A percentile compares a stretch with the other conserved stretches of the same genome.
phyloP scores from a whole-genome alignment of 2,113 vertebrate species.

The Pollimyrus isidori region DNA sequence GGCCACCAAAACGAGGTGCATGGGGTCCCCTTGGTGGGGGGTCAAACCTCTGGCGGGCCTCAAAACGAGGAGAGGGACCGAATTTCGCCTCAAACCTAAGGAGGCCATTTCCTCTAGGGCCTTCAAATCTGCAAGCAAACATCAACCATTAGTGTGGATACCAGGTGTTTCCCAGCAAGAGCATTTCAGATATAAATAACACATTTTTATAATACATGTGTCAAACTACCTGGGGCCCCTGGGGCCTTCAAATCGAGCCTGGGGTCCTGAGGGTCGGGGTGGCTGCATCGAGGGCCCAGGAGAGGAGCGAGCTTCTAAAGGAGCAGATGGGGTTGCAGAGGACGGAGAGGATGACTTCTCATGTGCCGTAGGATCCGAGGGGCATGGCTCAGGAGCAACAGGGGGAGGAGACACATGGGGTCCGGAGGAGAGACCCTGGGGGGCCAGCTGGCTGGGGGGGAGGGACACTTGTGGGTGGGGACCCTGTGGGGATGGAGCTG shows the following conservation, averaged over 20 bases:
- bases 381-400: conserved; percentile 39
- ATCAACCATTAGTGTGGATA: neutral
- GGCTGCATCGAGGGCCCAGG: conserved; percentile 41
- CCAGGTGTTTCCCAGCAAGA: neutral
- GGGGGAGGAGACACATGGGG: conserved; percentile 51
- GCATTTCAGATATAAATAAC: neutral
- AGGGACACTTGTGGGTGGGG: conserved; percentile 31
- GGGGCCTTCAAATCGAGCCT: conserved; percentile 64
- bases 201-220: too few relatives aligned
- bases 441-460: conserved; percentile 32
- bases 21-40: conserved; percentile 24
- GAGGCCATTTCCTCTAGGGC: conserved; percentile 61
- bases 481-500: conserved; percentile 35
- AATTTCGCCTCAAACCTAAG: conserved; percentile 60
- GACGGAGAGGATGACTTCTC: neutral
- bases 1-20: conserved; percentile 36
- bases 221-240: conserved; percentile 69
- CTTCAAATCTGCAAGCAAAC: conserved; percentile 71
- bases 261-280: conserved; percentile 56
- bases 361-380: neutral
- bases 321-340: neutral
- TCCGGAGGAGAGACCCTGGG: conserved; percentile 28
- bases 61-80: conserved; percentile 42
- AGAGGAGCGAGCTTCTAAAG: conserved; percentile 31
- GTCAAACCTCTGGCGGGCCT: conserved; percentile 27